Percentiles rank a stretch among this genome's conserved stretches.
Conservation (phyloP, 2,797 vertebrate species). For the Pseudochirops corinnae region DNA sequence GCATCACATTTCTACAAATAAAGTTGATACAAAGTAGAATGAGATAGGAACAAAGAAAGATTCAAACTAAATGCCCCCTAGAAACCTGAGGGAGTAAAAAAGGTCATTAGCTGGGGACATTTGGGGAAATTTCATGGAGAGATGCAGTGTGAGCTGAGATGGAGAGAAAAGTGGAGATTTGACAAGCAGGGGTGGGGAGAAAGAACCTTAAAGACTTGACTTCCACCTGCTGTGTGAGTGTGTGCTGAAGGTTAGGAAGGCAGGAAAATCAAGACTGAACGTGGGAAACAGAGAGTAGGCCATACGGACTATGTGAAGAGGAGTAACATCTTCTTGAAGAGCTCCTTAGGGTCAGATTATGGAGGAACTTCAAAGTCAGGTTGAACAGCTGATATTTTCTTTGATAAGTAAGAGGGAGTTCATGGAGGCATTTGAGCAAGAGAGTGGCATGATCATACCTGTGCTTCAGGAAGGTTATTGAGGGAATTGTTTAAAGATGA, state of each 20-base stretch:
- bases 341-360: neutral
- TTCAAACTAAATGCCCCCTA: neutral
- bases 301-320: neutral
- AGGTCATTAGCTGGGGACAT: neutral
- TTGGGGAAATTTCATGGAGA: neutral
- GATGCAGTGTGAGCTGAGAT: neutral
- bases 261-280: neutral
- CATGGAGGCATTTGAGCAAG: neutral
- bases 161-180: neutral
- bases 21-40: neutral
- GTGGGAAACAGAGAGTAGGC: too few relatives aligned
- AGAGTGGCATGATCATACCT: neutral
- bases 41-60: neutral
- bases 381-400: neutral
- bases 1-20: neutral
- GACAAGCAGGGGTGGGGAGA: neutral
- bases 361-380: neutral
- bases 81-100: neutral
- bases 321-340: neutral
- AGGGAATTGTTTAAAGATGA: neutral
- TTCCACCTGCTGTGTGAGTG: neutral
- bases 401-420: neutral
- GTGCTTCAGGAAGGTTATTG: neutral
- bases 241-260: neutral
- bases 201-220: neutral